phyloP scores from a whole-genome alignment of 1,140 invertebrate species.

The Ptiloglossa arizonensis region DNA sequence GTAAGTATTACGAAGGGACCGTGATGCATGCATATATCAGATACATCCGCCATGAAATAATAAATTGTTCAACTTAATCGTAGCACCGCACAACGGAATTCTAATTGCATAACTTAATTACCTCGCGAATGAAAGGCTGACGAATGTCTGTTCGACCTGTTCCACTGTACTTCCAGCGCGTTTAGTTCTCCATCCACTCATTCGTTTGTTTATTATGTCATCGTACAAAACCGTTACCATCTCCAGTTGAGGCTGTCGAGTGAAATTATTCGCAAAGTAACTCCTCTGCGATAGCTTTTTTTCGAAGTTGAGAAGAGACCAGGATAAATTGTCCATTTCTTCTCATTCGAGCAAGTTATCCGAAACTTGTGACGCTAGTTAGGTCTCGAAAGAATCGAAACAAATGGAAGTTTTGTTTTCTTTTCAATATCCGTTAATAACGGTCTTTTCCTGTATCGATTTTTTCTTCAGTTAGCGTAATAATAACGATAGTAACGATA shows the following conservation, averaged over 20 bases:
- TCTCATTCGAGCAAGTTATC: not conserved
- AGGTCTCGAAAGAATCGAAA: not conserved
- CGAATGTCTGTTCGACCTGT: not conserved
- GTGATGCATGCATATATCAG: constrained; percentile 32
- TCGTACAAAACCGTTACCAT: not conserved
- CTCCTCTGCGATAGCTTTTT: not conserved
- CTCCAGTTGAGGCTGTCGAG: not conserved
- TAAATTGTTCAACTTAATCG: constrained; percentile 42
- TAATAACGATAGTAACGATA: too few relatives aligned
- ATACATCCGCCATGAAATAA: constrained; percentile 16
- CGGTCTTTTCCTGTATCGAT: too few relatives aligned
- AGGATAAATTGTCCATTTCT: not conserved
- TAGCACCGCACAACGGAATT: constrained; percentile 15
- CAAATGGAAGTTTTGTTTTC: not conserved
- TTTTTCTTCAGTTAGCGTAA: too few relatives aligned
- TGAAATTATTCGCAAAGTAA: not conserved
- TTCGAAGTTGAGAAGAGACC: not conserved
- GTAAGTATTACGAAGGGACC: constrained; percentile 35
- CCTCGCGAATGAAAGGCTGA: not conserved
- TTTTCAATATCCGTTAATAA: not conserved
- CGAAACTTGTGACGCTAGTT: not conserved
- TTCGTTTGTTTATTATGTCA: constrained; percentile 20
- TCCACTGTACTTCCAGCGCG: not conserved
- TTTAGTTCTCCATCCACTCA: not conserved
- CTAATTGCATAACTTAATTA: constrained; percentile 24